Base-by-base conservation (phyloP, 1,140 invertebrate species). In the Watersipora subatra region DNA sequence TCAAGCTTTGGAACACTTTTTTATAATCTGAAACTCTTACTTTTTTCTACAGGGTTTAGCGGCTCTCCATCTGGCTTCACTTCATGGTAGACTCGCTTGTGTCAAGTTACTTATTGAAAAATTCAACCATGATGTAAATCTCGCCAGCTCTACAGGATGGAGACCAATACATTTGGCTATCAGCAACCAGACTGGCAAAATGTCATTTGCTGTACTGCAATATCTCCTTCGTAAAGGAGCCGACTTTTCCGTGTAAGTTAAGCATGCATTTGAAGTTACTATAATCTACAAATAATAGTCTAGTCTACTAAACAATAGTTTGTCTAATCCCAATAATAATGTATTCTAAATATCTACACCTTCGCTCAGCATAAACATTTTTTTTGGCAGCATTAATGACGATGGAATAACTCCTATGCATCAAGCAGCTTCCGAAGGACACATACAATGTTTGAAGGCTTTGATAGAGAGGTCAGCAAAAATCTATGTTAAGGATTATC, bases 381-480 rank as follows among this genome's bases (percentile, higher is more conserved):
- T n/a, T n/a, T n/a, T n/a, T n/a, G n/a, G n/a, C 59, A 79, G 78
- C 30, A 64, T 69, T 7, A 79, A 79, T 72, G 74, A 77, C 70
- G 78, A 80, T 69, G 75, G 76, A 3, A 74, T 79, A 24, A 79
- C 76, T n/a, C 78, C 78, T 24, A 69, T 76, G 7, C 78, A 80
- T 64, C 78, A 79, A 58, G 78, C 78, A 25, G 78, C 77, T 2
- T 76, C 73, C 65, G 78, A 80, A 64, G 78, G 78, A 7, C 76
- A 79, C 68, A 75, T 78, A 7, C 75, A 78, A 58, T 78, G 77
- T 68, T 67, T 80, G 22, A 78, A 80, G 66, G 57, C 76, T 34
- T 69, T 80, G 25, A 73, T 80, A 30, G 75, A 78, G 64, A 58
- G 68, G 20, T 74, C 72, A 58, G 77, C 76, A 19, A 71, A 74